These are phyloP conservation scores for Coregonus suidteri DNA, from an alignment of 2,797 vertebrate species.

Conservation along the genomic window DNA sequence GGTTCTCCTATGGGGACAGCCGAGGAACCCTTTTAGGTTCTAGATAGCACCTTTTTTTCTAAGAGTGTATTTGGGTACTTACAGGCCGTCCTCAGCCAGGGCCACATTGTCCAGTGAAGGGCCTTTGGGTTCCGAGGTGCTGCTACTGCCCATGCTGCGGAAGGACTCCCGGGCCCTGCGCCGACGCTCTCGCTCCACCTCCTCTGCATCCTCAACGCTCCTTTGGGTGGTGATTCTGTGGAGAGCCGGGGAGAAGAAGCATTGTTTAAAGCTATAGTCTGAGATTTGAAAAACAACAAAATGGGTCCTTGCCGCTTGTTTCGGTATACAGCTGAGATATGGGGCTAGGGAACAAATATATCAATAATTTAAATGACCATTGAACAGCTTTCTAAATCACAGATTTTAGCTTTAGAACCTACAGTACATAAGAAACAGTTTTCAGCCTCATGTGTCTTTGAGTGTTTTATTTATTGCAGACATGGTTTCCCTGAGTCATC, in stretches of 20 bases:
- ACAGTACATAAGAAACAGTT: background rate
- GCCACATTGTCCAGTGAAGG: constrained; percentile 47
- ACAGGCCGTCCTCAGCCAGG: constrained; percentile 73
- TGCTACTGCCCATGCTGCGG: constrained; percentile 37
- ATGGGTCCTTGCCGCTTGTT: background rate
- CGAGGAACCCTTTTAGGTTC: too few species aligned
- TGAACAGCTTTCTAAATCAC: background rate
- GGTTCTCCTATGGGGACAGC: too few species aligned
- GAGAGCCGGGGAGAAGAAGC: background rate
- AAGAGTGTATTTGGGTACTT: constrained; percentile 55
- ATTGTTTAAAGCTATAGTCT: constrained; percentile 14
- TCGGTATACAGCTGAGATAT: background rate
- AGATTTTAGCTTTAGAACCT: background rate
- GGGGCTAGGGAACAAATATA: background rate
- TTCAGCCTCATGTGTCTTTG: background rate
- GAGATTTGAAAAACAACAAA: constrained; percentile 17
- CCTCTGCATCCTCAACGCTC: constrained; percentile 89
- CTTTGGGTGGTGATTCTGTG: constrained; percentile 83
- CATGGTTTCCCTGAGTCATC: constrained; percentile 21
- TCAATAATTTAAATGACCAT: background rate
- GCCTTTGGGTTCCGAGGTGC: constrained; percentile 44
- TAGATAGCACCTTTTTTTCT: too few species aligned
- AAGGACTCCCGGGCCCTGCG: constrained; percentile 74
- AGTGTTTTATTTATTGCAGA: background rate
- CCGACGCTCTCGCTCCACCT: constrained; percentile 81